Evolutionary conservation across 2,888 invertebrate genomes (phyloP).

Genomic region (Drosophila borborema): DNA sequence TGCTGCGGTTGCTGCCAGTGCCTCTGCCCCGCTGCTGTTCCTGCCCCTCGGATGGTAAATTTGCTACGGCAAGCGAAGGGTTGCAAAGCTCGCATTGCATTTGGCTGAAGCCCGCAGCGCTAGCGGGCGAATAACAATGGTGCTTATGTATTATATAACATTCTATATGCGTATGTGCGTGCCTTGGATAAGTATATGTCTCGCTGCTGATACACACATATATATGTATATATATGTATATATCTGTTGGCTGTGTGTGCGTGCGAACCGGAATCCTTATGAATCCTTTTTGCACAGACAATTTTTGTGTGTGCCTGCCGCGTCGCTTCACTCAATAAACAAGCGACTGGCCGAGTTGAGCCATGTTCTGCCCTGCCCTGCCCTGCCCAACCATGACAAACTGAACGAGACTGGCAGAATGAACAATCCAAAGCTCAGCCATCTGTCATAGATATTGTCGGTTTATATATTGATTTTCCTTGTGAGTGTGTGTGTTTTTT

Average conservation of each 20-base stretch:
- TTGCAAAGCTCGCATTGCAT: conserved; percentile 75
- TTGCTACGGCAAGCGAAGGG: conserved; percentile 56
- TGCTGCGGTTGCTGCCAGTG: conserved; percentile 37
- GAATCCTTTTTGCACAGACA: conserved; percentile 68
- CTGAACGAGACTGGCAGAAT: conserved; percentile 27
- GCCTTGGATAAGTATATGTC: conserved; percentile 6
- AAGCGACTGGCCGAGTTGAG: conserved; percentile 30
- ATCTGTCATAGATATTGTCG: conserved; percentile 79
- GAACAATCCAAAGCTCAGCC: conserved; percentile 60
- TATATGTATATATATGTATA: conserved; percentile 41
- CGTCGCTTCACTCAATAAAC: conserved; percentile 72
- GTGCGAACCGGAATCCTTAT: conserved; percentile 73
- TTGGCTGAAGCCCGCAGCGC: conserved; percentile 62
- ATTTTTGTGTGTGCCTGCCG: conserved; percentile 47
- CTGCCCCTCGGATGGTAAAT: conserved; percentile 14
- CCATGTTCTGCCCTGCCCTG: background rate
- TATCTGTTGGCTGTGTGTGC: conserved; percentile 30
- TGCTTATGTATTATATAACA: conserved; percentile 75
- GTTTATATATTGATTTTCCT: conserved; percentile 65
- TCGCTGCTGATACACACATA: background rate
- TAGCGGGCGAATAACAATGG: conserved; percentile 73
- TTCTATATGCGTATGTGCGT: conserved; percentile 45
- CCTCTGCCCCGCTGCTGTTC: conserved; percentile 21
- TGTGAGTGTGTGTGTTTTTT: background rate
- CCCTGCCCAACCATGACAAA: conserved; percentile 4